phyloP scores from a whole-genome alignment of 2,113 vertebrate genomes.

The Porphyrio hochstetteri region DNA sequence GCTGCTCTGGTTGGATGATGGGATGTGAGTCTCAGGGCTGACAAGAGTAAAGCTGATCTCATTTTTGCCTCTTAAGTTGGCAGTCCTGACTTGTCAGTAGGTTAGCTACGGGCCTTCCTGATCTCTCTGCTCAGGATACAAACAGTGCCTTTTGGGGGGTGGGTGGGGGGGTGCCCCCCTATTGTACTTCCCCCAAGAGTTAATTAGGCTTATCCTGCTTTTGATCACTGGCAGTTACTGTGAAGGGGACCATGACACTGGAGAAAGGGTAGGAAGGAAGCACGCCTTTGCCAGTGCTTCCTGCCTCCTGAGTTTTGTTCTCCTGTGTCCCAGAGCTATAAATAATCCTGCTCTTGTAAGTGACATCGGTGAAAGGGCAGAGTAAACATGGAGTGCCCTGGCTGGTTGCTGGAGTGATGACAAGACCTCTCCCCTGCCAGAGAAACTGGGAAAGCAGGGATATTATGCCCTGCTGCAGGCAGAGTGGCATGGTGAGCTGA shows the following conservation, averaged over 20 bases:
- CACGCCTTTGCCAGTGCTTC: neutral
- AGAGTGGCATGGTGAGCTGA: neutral
- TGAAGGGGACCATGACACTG: neutral
- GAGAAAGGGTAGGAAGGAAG: constrained; percentile 42
- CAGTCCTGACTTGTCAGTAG: neutral
- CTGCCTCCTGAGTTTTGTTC: neutral
- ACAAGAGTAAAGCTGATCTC: neutral
- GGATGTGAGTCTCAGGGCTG: neutral
- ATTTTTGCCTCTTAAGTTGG: neutral
- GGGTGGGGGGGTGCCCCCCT: no score
- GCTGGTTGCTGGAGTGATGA: neutral
- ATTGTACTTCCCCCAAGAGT: neutral
- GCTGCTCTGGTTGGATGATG: neutral
- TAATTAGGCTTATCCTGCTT: neutral
- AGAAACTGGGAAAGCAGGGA: neutral
- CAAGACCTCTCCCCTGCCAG: neutral
- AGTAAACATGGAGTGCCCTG: neutral
- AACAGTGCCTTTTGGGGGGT: neutral
- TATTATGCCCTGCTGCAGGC: fast-evolving
- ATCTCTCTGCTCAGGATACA: neutral
- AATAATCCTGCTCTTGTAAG: neutral
- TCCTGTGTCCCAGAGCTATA: neutral
- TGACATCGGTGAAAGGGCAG: neutral
- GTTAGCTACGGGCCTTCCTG: neutral
- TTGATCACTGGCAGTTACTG: neutral